Evolutionary conservation across 2,797 vertebrate genomes (phyloP).

Genomic region (Channa striata): DNA sequence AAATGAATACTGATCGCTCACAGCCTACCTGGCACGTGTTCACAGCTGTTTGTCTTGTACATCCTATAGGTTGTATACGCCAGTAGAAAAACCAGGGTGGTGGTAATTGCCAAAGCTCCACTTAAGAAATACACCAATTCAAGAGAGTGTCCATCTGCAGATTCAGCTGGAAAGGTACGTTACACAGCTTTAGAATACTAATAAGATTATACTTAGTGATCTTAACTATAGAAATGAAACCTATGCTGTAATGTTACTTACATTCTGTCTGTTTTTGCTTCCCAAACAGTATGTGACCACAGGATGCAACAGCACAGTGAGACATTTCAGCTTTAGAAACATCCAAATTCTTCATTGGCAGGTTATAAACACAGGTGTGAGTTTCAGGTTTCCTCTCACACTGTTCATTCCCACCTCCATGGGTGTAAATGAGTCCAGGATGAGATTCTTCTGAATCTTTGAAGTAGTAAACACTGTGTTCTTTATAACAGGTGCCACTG

Average conservation of each 20-base stretch:
- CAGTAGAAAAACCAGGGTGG: constrained; percentile 27
- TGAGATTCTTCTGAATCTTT: constrained; percentile 13
- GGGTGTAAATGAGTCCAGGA: constrained; percentile 57
- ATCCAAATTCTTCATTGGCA: constrained; percentile 53
- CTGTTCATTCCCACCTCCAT: background rate
- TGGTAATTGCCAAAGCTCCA: constrained; percentile 29
- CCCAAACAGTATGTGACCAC: constrained; percentile 66
- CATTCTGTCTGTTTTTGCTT: background rate
- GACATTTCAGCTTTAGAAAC: constrained; percentile 56
- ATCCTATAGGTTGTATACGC: constrained; percentile 1
- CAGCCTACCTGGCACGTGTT: background rate
- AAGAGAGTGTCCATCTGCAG: background rate
- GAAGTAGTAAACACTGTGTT: constrained; percentile 69
- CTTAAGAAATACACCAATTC: constrained; percentile 28
- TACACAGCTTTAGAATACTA: background rate
- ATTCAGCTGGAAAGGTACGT: background rate
- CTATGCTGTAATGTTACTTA: background rate
- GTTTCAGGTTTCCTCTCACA: constrained; percentile 14
- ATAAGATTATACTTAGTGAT: background rate
- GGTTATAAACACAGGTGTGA: constrained; percentile 60
- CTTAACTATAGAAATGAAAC: background rate
- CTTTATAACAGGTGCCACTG: constrained; percentile 43
- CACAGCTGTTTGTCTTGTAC: background rate
- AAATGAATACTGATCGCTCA: background rate
- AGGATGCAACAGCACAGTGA: constrained; percentile 65